These are phyloP conservation scores for Drosophila arizonae DNA, from an alignment of 1,140 invertebrate species.

Conservation along the genomic window DNA sequence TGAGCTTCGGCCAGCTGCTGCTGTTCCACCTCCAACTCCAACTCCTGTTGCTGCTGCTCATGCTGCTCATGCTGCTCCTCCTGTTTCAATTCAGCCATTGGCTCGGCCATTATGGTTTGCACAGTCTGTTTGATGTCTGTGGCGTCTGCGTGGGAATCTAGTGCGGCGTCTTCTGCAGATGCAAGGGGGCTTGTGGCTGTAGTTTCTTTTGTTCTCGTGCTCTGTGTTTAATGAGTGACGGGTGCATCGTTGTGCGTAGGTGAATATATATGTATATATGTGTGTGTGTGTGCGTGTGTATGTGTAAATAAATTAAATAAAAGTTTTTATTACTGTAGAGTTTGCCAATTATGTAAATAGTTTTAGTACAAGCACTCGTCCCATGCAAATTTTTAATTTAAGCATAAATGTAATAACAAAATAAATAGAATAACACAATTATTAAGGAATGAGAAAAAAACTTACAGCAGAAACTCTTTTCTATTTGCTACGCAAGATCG, in stretches of 20 bases:
- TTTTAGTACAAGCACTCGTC: slow-evolving; percentile 27
- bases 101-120: slow-evolving; percentile 40
- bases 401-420: not conserved
- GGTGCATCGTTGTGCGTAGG: slow-evolving; percentile 12
- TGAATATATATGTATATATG: slow-evolving; percentile 13
- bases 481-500: slow-evolving; percentile 2
- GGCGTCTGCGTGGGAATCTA: slow-evolving; percentile 25
- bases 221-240: slow-evolving; percentile 47
- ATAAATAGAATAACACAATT: not conserved
- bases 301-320: slow-evolving; percentile 66
- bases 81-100: slow-evolving; percentile 20
- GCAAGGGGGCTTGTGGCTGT: slow-evolving; percentile 41
- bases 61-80: not conserved
- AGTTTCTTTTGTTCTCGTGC: slow-evolving; percentile 45
- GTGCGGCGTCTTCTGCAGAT: slow-evolving; percentile 28
- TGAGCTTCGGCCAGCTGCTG: slow-evolving; percentile 48
- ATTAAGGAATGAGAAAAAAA: not conserved
- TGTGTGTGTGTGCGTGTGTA: slow-evolving; percentile 12
- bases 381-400: slow-evolving; percentile 36
- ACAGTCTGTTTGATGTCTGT: slow-evolving; percentile 37
- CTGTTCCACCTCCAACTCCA: slow-evolving; percentile 5
- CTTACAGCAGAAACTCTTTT: slow-evolving; percentile 6
- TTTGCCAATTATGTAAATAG: slow-evolving; percentile 40
- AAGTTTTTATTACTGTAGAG: slow-evolving; percentile 54
- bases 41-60: slow-evolving; percentile 11